Evolutionary conservation across 1,140 invertebrate species (phyloP).

Genomic region (Drosophila nasuta): DNA sequence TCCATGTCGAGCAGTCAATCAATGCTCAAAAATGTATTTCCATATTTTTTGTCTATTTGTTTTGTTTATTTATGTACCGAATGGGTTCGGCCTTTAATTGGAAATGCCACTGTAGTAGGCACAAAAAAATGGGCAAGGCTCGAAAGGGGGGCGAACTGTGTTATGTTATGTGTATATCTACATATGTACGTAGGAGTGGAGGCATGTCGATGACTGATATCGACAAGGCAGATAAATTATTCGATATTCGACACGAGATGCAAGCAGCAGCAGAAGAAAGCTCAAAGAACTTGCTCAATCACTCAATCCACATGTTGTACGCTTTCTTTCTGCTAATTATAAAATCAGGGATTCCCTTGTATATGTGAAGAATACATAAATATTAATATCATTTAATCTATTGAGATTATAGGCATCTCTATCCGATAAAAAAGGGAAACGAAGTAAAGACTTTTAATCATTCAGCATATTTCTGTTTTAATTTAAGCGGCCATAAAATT

Average conservation of each 20-base stretch:
- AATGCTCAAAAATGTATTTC: constrained; percentile 58
- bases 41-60: constrained; percentile 57
- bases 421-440: too few species aligned
- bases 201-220: not conserved
- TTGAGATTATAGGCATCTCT: too few species aligned
- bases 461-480: too few species aligned
- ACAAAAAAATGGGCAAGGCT: constrained; percentile 35
- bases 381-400: not conserved
- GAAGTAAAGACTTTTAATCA: too few species aligned
- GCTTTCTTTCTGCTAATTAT: not conserved
- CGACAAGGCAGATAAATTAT: not conserved
- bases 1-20: constrained; percentile 78
- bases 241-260: not conserved
- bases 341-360: not conserved
- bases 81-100: constrained; percentile 45
- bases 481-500: too few species aligned
- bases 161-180: too few species aligned
- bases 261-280: too few species aligned
- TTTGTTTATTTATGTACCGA: constrained; percentile 37
- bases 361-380: not conserved
- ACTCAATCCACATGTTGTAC: not conserved
- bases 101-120: constrained; percentile 21
- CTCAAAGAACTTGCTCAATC: not conserved
- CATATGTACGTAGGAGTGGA: constrained; percentile 2
- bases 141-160: not conserved